Percentiles rank a stretch among this genome's conserved stretches.
phyloP scores from a whole-genome alignment of 2,113 vertebrate species.

The Hemiscyllium ocellatum region DNA sequence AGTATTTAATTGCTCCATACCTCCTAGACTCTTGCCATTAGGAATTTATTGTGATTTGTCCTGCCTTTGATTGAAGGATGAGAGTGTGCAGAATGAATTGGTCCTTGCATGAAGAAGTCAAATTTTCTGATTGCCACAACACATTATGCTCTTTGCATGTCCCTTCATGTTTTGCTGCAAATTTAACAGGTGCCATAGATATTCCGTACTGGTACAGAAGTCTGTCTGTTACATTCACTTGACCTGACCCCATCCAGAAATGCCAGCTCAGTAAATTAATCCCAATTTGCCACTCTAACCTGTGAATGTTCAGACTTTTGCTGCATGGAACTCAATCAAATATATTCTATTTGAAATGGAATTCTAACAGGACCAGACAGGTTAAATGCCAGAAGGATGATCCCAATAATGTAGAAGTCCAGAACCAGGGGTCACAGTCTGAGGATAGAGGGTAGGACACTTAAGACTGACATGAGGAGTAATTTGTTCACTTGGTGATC shows the following conservation, averaged over 20 bases:
- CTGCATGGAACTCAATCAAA: background rate
- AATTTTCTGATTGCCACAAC: background rate
- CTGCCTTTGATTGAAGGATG: background rate
- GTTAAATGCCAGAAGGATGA: no score
- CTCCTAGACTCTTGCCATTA: background rate
- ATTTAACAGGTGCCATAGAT: background rate
- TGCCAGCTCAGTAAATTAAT: background rate
- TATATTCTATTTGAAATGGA: background rate
- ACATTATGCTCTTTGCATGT: background rate
- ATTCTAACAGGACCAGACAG: no score
- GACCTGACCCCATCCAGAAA: background rate
- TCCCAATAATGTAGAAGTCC: no score
- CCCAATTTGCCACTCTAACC: background rate
- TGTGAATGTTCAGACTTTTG: background rate
- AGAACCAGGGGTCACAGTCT: no score
- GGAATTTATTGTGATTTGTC: background rate
- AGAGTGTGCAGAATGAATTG: background rate
- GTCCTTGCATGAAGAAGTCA: background rate
- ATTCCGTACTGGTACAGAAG: background rate
- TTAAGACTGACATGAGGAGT: no score
- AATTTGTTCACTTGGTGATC: no score
- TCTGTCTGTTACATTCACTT: background rate
- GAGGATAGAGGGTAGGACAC: no score
- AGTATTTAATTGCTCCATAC: background rate
- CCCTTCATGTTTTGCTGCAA: background rate